Base-by-base conservation (phyloP, 2,113 vertebrate genomes). In the Verasper variegatus region DNA sequence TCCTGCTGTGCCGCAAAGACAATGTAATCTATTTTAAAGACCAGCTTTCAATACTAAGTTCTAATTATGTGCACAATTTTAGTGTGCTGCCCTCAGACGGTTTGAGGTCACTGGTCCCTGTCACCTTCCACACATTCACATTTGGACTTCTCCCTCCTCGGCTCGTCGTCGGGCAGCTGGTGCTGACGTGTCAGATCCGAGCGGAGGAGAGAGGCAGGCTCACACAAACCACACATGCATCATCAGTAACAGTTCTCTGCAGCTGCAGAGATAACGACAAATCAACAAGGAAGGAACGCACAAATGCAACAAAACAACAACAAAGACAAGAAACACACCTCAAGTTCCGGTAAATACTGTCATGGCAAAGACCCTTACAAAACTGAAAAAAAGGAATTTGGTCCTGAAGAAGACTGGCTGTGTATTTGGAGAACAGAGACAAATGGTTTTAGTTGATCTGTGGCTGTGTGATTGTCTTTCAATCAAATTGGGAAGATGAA, bases 341-440 rank as follows among this genome's bases (percentile, higher is more conserved):
- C 63, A 86, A 74, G 64, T 81, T 85, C 78, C 71, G 76, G 60
- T 86, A 85, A 92, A 92, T 91, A 92, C 88, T 88, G 87, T 83
- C 77, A 58, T 31, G 89, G 84, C 71, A 79, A 70, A 72, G 45
- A 24, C 26, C 40, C 58, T 47, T 7, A 23, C 5, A 23, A 42
- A 42, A 21, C 0, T 31, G 15, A 74, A 59, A 77, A 64, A 71
- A 64, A 71, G 24, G 51, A 71, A 60, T 89, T 83, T 84, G 83
- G 71, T 88, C 73, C 80, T 21, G 23, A 70, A 81, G 74, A 69
- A 80, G 55, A 74, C 47, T 84, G 76, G 40, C 27, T 80, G 31
- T 59, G 49, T 59, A 62, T 64, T 47, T 57, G 35, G 49, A 72
- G 15, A n/a, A 54, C 17, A 70, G 27, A 78, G 57, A 27, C 40